Conservation (phyloP, 2,113 vertebrate genomes). For the Macrotis lagotis region DNA sequence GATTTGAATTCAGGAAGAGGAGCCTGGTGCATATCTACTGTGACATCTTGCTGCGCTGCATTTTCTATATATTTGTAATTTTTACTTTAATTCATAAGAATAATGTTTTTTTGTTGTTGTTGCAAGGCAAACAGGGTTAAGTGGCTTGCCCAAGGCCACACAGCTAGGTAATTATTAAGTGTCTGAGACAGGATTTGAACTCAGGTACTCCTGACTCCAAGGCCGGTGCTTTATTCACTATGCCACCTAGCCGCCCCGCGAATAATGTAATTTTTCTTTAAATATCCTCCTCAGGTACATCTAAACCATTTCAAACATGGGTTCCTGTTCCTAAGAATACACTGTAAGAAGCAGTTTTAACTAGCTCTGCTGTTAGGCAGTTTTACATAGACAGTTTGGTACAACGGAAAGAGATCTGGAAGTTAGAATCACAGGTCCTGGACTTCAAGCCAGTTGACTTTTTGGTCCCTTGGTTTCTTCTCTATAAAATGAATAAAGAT, state of each 20-base stretch:
- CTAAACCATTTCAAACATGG: neutral
- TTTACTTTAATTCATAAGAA: constrained; percentile 17
- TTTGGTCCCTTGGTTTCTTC: neutral
- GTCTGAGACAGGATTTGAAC: too few relatives aligned
- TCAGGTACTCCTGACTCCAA: too few relatives aligned
- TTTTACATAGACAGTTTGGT: neutral
- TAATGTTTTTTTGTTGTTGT: too few relatives aligned
- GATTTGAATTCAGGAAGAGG: neutral
- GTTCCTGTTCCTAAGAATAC: neutral
- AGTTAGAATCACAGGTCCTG: neutral
- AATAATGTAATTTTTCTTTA: neutral
- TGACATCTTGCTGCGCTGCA: neutral
- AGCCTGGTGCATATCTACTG: neutral
- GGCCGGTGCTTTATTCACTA: too few relatives aligned
- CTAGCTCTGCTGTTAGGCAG: neutral
- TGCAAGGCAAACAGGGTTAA: too few relatives aligned
- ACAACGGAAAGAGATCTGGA: neutral
- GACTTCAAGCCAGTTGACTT: neutral
- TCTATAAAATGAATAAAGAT: neutral
- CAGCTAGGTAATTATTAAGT: too few relatives aligned
- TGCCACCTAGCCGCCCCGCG: too few relatives aligned
- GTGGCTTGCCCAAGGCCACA: too few relatives aligned
- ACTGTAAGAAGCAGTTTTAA: neutral
- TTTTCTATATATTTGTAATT: constrained; percentile 15
- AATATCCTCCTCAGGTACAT: neutral